Evolutionary conservation across 2,113 vertebrate species (phyloP), one percentile per base, ranked within the genome.

Genomic region (Siniperca chuatsi): DNA sequence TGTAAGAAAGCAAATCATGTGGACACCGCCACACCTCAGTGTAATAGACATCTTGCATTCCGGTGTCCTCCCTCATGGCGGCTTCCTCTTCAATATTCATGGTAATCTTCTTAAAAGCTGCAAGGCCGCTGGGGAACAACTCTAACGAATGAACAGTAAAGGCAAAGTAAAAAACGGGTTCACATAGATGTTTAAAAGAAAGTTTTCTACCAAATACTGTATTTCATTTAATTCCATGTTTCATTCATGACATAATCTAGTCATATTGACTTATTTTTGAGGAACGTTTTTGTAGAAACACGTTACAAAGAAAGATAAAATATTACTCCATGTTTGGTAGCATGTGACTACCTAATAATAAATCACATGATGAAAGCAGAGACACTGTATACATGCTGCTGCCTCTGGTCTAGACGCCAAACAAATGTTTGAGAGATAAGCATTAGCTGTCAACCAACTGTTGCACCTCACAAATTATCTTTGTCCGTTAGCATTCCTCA

Each of bases 11-110:
- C 16, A 16, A 58, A 20, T 35, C 16, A 0, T 6, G 21, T 33
- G 42, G 35, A 37, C 18, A 23, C 0, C 2, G 52, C 25, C 64
- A 1, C 54, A 99, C 97, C 96, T 99, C 98, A 37, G 96, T 98
- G 90, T 99, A 99, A 91, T 98, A 98, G 3, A 99, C 97, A 54
- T 99, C 98, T 94, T 99, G 97, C 96, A 99, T 98, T 58, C 98
- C 98, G 0, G 96, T 96, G 77, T 99, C 98, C 94, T 99, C 98
- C 85, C 97, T 99, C 98, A 99, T 99, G 44, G 98, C 98, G 10
- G 97, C 98, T 92, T 99, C 98, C 88, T 99, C 98, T 8, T 99
- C 98, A 13, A 97, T 96, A 87, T 99, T 99, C 62, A 96, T 94
- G 46, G 97, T 98, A 74, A 99, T 96, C 92, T 96, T 99, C 94